phyloP scores from a whole-genome alignment of 2,888 invertebrate genomes.

The Thera obeliscata region DNA sequence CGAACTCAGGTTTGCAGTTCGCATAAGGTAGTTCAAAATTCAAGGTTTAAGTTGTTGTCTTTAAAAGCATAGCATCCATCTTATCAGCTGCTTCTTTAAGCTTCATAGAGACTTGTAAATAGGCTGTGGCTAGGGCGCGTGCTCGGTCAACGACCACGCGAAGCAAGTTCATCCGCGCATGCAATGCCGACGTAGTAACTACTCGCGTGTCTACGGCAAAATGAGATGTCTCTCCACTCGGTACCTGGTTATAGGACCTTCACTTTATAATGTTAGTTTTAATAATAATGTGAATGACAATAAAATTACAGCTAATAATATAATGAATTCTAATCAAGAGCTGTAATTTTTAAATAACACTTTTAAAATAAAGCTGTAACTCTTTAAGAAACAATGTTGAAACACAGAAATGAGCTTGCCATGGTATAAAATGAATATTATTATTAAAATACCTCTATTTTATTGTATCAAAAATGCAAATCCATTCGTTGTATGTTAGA shows the following conservation, averaged over 20 bases:
- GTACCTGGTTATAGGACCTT: constrained; percentile 20
- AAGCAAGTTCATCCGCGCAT: constrained; percentile 64
- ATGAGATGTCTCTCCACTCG: constrained; percentile 22
- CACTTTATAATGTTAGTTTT: background rate
- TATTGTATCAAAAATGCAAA: too few species aligned
- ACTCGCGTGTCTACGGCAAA: constrained; percentile 16
- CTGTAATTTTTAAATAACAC: background rate
- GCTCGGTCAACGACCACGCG: constrained; percentile 74
- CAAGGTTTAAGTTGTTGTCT: background rate
- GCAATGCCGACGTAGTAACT: constrained; percentile 35
- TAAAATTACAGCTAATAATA: background rate
- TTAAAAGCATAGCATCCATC: background rate
- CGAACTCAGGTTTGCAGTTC: background rate
- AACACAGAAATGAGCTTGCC: too few species aligned
- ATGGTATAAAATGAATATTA: too few species aligned
- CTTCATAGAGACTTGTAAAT: constrained; percentile 8
- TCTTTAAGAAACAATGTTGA: too few species aligned
- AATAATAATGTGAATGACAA: constrained; percentile 8
- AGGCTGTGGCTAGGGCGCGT: constrained; percentile 56
- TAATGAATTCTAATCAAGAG: background rate
- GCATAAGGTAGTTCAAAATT: background rate
- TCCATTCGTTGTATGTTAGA: too few species aligned
- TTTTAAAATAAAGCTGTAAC: too few species aligned
- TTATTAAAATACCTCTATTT: too few species aligned
- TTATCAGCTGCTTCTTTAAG: constrained; percentile 11